Percentiles rank a stretch among this genome's conserved stretches.
These are phyloP conservation scores for Lepidurus packardi DNA, from an alignment of 1,140 invertebrate species.

Conservation along the genomic window DNA sequence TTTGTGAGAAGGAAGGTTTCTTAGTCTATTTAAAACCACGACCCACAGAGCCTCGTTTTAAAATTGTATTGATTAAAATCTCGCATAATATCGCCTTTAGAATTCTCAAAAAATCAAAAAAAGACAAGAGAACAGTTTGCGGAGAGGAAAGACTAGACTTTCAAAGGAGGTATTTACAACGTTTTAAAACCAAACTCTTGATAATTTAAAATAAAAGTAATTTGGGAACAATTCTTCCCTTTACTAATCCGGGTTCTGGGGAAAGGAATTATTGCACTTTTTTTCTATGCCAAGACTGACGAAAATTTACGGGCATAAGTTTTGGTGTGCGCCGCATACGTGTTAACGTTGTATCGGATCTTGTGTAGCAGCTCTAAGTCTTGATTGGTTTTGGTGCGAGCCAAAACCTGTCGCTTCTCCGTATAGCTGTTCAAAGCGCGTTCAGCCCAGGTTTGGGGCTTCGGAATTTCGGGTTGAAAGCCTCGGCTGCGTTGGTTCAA, in stretches of 20 bases:
- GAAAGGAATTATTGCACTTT: background rate
- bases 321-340: slow-evolving; percentile 31
- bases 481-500: slow-evolving; percentile 67
- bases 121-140: background rate
- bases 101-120: background rate
- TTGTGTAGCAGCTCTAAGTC: slow-evolving; percentile 33
- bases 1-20: background rate
- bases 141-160: background rate
- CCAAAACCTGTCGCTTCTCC: slow-evolving; percentile 39
- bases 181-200: background rate
- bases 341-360: slow-evolving; percentile 33
- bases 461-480: slow-evolving; percentile 59
- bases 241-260: background rate
- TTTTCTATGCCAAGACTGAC: slow-evolving; percentile 21
- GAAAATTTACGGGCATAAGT: slow-evolving; percentile 34
- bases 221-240: background rate
- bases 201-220: background rate
- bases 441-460: slow-evolving; percentile 74
- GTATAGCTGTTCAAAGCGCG: slow-evolving; percentile 63
- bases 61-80: background rate
- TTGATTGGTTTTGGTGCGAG: slow-evolving; percentile 30
- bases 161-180: slow-evolving; percentile 1
- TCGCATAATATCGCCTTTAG: background rate
- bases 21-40: background rate
- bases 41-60: background rate